A percentile compares a stretch with the other conserved stretches of the same genome.
Conservation (phyloP, 1,140 invertebrate genomes). For the Cherax quadricarinatus region DNA sequence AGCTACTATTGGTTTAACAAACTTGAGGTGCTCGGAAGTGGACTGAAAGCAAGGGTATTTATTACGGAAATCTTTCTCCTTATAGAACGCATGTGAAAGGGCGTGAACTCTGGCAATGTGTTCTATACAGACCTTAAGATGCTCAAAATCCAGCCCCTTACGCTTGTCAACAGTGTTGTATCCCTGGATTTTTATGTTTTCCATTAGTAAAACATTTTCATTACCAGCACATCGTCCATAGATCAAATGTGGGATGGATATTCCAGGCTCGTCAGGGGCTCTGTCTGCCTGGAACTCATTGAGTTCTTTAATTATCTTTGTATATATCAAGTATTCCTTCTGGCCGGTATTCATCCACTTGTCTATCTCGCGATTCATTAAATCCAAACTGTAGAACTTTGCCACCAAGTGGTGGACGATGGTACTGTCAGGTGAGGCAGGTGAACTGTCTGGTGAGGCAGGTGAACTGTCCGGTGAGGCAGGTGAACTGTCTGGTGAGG, state of each 20-base stretch:
- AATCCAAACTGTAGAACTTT: slow-evolving; percentile 4
- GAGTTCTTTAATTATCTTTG: background rate
- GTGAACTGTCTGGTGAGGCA: no score
- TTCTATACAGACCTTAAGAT: background rate
- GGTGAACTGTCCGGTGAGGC: background rate
- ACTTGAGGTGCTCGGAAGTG: background rate
- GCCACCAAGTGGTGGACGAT: slow-evolving; percentile 1
- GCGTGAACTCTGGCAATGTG: slow-evolving; percentile 23
- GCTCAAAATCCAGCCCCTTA: slow-evolving; percentile 17
- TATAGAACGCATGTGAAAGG: background rate
- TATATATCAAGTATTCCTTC: slow-evolving; percentile 20
- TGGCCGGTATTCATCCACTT: background rate
- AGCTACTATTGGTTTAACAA: background rate
- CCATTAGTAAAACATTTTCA: slow-evolving; percentile 36
- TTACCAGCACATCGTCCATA: background rate
- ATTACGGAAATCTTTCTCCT: background rate
- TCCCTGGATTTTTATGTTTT: slow-evolving; percentile 5
- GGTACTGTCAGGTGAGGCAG: background rate
- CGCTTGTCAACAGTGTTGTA: slow-evolving; percentile 29
- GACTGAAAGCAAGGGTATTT: slow-evolving; percentile 11
- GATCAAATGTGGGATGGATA: slow-evolving; percentile 26
- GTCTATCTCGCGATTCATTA: background rate
- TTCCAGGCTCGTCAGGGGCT: background rate
- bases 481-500: no score
- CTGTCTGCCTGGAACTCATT: slow-evolving; percentile 14